Conservation (phyloP, 2,888 invertebrate species). For the Aspidapion aeneum region DNA sequence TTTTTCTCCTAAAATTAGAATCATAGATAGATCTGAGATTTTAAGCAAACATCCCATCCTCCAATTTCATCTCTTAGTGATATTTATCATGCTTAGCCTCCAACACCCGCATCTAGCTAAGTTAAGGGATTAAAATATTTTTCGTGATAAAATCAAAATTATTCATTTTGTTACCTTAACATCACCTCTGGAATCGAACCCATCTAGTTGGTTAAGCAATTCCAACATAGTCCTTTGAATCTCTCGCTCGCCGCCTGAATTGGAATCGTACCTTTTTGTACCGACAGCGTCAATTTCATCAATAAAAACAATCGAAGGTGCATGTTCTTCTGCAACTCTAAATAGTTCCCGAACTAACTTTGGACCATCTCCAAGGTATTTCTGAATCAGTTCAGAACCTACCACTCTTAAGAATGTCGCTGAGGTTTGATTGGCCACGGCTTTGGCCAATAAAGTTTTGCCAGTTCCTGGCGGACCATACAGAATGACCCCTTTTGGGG, state of each 20-base stretch:
- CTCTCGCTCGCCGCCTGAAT: slow-evolving; percentile 98
- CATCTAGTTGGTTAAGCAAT: slow-evolving; percentile 96
- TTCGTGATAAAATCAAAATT: too few species aligned
- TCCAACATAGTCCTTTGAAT: slow-evolving; percentile 99
- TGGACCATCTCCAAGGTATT: slow-evolving; percentile 98
- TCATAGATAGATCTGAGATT: too few species aligned
- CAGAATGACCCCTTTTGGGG: slow-evolving; percentile 97
- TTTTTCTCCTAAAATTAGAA: too few species aligned
- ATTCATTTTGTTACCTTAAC: slow-evolving; percentile 66
- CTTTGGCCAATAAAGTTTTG: slow-evolving; percentile 96
- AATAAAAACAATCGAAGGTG: slow-evolving; percentile 98
- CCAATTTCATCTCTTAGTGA: too few species aligned
- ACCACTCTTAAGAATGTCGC: slow-evolving; percentile 98
- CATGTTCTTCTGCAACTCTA: slow-evolving; percentile 99
- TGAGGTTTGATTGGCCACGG: slow-evolving; percentile 99
- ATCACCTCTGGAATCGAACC: slow-evolving; percentile 95
- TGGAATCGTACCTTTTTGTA: slow-evolving; percentile 98
- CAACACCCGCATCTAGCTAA: too few species aligned
- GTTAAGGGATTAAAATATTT: too few species aligned
- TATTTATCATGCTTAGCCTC: too few species aligned
- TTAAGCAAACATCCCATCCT: too few species aligned
- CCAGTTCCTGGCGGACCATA: slow-evolving; percentile 99
- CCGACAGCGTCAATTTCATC: slow-evolving; percentile 99
- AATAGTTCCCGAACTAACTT: slow-evolving; percentile 97
- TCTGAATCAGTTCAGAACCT: slow-evolving; percentile 98